Percentiles rank a stretch among this genome's conserved stretches.
These are phyloP conservation scores for Crotalus helleri DNA, from an alignment of 2,113 vertebrate species.

Conservation along the genomic window DNA sequence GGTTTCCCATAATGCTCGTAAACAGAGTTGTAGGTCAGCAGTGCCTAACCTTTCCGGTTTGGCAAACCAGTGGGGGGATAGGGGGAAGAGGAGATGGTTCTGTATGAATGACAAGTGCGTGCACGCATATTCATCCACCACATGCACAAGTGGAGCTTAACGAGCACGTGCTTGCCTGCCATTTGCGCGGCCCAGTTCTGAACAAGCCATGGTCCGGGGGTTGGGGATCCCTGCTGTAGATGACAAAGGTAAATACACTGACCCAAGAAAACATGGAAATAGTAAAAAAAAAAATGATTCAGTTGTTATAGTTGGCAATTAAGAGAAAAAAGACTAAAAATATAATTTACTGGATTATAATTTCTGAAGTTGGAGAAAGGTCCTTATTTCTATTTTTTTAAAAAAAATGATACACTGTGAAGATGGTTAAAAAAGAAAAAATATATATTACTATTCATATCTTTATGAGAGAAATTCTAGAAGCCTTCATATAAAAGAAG, in stretches of 20 bases:
- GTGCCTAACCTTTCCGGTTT: neutral
- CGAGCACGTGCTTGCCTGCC: neutral
- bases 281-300: slow-evolving; percentile 5
- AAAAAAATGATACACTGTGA: neutral
- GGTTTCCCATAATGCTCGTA: slow-evolving; percentile 26
- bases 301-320: slow-evolving; percentile 15
- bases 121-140: neutral
- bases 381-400: neutral
- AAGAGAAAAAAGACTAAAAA: slow-evolving; percentile 13
- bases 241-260: slow-evolving; percentile 19
- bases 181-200: neutral
- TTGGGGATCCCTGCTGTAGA: neutral
- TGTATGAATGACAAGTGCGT: neutral
- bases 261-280: neutral
- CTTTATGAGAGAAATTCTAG: slow-evolving; percentile 9
- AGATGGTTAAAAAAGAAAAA: neutral
- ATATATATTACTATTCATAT: slow-evolving; percentile 7
- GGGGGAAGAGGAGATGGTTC: neutral
- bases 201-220: neutral
- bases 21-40: slow-evolving; percentile 18
- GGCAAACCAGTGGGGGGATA: no score
- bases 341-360: neutral
- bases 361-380: neutral
- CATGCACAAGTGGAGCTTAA: neutral
- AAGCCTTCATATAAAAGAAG: slow-evolving; percentile 1